Base-by-base conservation (phyloP, 2,113 vertebrate species). In the Neodontobutis hainanensis region DNA sequence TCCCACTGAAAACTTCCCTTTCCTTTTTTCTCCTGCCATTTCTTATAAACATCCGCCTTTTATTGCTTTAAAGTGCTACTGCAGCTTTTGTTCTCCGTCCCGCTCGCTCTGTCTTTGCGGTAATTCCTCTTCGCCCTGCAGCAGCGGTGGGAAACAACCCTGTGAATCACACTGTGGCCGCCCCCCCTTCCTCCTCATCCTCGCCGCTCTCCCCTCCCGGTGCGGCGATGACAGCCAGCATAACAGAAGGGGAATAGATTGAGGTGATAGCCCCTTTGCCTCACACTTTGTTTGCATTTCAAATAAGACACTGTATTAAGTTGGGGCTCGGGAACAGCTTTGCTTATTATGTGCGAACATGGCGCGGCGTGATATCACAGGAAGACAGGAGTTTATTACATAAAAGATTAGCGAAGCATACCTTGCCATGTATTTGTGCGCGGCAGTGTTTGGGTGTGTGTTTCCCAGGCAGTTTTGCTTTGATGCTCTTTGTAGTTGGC, bases 251-350 rank as follows among this genome's bases (percentile, higher is more conserved):
- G 75, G 73, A 52, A 65, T 71, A 78, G 84, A 86, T 84, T 79
- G 85, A 78, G 84, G 84, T 85, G 77, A 86, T 86, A 81, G 85
- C 87, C 82, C 88, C 80, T 80, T 74, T 70, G 70, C 85, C 75
- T 85, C 65, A 5, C 87, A 73, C 65, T 89, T 88, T 87, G 81
- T 89, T 87, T 90, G 85, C 85, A 87, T 88, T 89, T 82, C 79
- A 82, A 87, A 84, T 81, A 70, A 81, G 75, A 81, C 81, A 68
- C 68, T 76, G 81, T 76, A 81, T 82, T 85, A 80, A 85, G 82
- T 83, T 82, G 61, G 75, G 77, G 76, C 68, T 8, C 0, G 70
- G 51, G 51, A 79, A 73, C 79, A 74, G 82, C 80, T 73, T 73
- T 81, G 78, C 77, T 73, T 80, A 75, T 86, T 85, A 71, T 75